Base-by-base conservation (phyloP, 2,797 vertebrate species). In the Pseudopleuronectes americanus region DNA sequence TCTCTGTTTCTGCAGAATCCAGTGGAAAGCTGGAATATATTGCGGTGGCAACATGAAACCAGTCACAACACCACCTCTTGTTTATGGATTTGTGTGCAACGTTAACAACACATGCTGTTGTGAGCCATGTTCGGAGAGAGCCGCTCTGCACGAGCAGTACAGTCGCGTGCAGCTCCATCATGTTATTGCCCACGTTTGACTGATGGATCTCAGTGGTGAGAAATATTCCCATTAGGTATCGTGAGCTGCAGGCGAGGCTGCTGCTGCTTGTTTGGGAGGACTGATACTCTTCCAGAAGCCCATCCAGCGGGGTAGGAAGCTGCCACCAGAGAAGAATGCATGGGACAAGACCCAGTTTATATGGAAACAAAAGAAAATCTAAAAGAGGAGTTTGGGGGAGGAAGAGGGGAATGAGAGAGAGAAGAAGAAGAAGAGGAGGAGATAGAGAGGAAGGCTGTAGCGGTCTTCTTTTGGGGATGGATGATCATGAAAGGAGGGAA, bases 301-400 rank as follows among this genome's bases (percentile, higher is more conserved):
- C 26, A 57, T 84, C 83, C 79, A 76, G 69, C 55, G 28, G 82
- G 80, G 77, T 85, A 78, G 65, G 68, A 74, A 70, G 66, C 72
- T 55, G 84, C 87, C 84, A 72, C 19, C 53, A 80, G 78, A 87
- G 69, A 60, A 63, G 53, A 85, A 86, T 77, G 41, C 85, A 83
- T 71, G 85, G 86, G 86, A 90, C 79, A 76, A 81, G 80, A 80
- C 86, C 81, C 75, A 78, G 93, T 94, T 93, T 88, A 92, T 89
- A 92, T 93, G 93, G 92, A 91, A 93, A 94, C 93, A 91, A 90
- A 91, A 81, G 76, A 76, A 45, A 83, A 84, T 87, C 76, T 81
- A 64, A 84, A 79, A 74, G 70, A 86, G 77, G 74, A 79, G 65
- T 72, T 58, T 66, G 54, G 59, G 12, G 43, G 4, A 63, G 58